phyloP scores from a whole-genome alignment of 1,140 invertebrate species.

The Zaprionus lachaisei region DNA sequence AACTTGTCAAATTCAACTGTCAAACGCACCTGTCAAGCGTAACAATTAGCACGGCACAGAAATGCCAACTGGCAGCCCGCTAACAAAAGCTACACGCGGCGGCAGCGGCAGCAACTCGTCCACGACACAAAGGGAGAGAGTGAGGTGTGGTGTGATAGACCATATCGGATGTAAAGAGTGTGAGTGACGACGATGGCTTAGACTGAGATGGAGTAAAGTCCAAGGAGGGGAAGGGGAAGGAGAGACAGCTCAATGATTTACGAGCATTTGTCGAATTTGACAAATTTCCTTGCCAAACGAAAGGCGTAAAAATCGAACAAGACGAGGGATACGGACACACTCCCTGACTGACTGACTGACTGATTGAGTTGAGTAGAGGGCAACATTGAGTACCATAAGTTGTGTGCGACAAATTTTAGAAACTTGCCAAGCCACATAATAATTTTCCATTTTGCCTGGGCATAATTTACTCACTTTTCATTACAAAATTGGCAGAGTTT shows the following conservation, averaged over 20 bases:
- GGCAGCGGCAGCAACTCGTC: background rate
- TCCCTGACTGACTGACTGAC: background rate
- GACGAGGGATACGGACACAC: slow-evolving; percentile 1
- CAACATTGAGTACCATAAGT: background rate
- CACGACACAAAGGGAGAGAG: background rate
- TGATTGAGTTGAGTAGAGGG: background rate
- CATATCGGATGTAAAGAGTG: slow-evolving; percentile 2
- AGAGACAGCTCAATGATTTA: slow-evolving; percentile 61
- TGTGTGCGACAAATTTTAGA: background rate
- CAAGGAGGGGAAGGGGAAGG: slow-evolving; percentile 13
- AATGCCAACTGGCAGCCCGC: slow-evolving; percentile 59
- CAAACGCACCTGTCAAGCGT: slow-evolving; percentile 80
- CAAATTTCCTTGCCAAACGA: slow-evolving; percentile 55
- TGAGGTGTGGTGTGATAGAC: background rate
- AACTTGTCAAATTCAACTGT: slow-evolving; percentile 71
- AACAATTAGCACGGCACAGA: slow-evolving; percentile 73
- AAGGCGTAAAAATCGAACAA: slow-evolving; percentile 13
- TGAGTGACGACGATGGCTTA: slow-evolving; percentile 13
- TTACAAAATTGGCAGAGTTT: slow-evolving; percentile 5
- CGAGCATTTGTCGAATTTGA: slow-evolving; percentile 76
- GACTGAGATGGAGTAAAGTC: slow-evolving; percentile 6
- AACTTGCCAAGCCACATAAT: slow-evolving; percentile 23
- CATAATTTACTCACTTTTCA: slow-evolving; percentile 13
- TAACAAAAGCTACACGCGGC: slow-evolving; percentile 32
- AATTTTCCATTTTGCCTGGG: background rate